Percentiles rank a stretch among this genome's conserved stretches.
These are phyloP conservation scores for Chromoteleia sp. DNA, from an alignment of 2,888 invertebrate species.

Conservation along the genomic window DNA sequence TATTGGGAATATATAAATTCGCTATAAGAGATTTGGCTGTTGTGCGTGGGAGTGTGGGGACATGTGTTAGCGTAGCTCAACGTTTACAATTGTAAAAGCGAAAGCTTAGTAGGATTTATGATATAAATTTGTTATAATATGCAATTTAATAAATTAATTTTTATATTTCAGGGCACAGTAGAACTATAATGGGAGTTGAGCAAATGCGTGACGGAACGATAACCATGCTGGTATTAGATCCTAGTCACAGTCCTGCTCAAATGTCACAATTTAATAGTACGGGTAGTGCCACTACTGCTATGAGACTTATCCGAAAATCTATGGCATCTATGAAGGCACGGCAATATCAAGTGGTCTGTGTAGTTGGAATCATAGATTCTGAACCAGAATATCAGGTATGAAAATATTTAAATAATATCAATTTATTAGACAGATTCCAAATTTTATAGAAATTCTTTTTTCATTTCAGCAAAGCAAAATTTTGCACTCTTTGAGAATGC, in stretches of 20 bases:
- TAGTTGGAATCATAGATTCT: constrained; percentile 89
- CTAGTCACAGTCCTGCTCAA: constrained; percentile 92
- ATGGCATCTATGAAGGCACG: constrained; percentile 91
- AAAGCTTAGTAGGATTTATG: no score
- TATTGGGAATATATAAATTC: no score
- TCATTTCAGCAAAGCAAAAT: constrained; percentile 91
- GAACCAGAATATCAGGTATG: constrained; percentile 91
- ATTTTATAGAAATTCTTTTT: constrained; percentile 74
- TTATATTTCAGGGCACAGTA: constrained; percentile 91
- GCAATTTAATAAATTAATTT: constrained; percentile 9
- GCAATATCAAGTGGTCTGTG: constrained; percentile 94
- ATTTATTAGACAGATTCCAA: not conserved
- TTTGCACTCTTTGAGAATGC: constrained; percentile 90
- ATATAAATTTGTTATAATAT: no score
- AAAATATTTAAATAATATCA: not conserved
- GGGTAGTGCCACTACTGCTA: constrained; percentile 86
- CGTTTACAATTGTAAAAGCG: no score
- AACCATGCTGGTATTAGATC: constrained; percentile 92
- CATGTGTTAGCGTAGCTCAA: no score
- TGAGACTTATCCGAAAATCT: constrained; percentile 90
- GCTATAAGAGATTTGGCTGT: no score
- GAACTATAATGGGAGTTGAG: constrained; percentile 95
- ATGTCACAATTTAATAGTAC: constrained; percentile 89
- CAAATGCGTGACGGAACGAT: constrained; percentile 88
- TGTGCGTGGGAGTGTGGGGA: no score